Base-by-base conservation (phyloP, 2,113 vertebrate genomes). In the Neogobius melanostomus region DNA sequence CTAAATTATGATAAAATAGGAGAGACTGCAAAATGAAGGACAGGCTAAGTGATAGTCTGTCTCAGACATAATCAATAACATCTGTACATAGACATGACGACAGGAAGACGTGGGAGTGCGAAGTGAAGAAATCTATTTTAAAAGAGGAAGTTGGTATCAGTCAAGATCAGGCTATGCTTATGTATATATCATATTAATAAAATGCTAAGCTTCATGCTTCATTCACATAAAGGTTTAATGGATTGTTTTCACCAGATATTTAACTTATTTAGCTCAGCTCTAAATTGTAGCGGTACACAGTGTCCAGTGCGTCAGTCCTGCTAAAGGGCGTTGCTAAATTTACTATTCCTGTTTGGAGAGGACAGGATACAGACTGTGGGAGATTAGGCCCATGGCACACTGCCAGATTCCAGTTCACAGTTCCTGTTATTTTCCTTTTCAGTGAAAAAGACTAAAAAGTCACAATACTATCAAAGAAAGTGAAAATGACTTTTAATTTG, bases 311-410 rank as follows among this genome's bases (percentile, higher is more conserved):
- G 57, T 51, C 57, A 49, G 44, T 76, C 47, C 16, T 15, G 7
- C 0, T 36, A 36, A 36, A 48, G 74, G 70, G 53, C 21, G 69
- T 75, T 60, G 6, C 70, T 53, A 1, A 72, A 72, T 61, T 57
- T 46, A 57, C 60, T 71, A 65, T 82, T 54, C 79, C 64, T 65
- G 43, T 7, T 1, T 15, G 57, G 16, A 67, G 61, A 64, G 60
- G 71, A 69, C 69, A 76, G 78, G 85, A 86, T 69, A 8, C 76
- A 76, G 80, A 61, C 64, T 57, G 76, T 66, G 73, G 61, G 53
- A 85, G 76, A 82, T 71, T 57, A 81, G 48, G 12, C 50, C 51
- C 66, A 14, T 65, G 75, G 62, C 69, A 11, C 8, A 0, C 42
- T 2, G 66, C 75, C 74, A 79, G 45, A 4, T 15, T 70, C 60